Percentiles rank a stretch among this genome's conserved stretches.
Conservation (phyloP, 2,797 vertebrate genomes). For the Eupleurogrammus muticus region DNA sequence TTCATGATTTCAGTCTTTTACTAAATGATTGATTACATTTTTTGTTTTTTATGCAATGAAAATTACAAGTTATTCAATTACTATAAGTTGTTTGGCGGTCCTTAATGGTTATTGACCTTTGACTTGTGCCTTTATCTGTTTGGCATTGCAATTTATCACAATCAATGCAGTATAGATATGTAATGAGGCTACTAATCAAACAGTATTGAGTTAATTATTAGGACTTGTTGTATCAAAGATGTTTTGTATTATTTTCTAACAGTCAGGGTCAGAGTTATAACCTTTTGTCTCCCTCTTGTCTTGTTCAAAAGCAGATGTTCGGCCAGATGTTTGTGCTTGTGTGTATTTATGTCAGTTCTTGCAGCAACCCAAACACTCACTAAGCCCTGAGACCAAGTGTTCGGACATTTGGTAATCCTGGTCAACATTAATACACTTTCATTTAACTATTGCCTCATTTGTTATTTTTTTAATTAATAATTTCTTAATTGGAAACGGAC, state of each 20-base stretch:
- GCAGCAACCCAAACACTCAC: neutral
- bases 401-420: neutral
- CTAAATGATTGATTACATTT: neutral
- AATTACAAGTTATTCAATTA: neutral
- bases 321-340: conserved; percentile 34
- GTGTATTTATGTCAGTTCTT: conserved; percentile 27
- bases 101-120: neutral
- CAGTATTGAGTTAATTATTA: neutral
- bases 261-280: neutral
- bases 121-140: neutral
- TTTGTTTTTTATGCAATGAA: neutral
- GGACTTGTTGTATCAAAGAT: neutral
- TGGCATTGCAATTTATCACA: neutral
- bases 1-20: neutral
- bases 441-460: neutral
- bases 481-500: neutral
- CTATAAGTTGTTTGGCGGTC: neutral
- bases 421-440: neutral
- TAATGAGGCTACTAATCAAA: neutral
- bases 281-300: conserved; percentile 18
- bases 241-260: neutral
- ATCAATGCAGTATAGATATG: neutral
- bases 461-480: neutral
- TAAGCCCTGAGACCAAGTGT: conserved; percentile 7
- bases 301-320: conserved; percentile 43